Percentiles rank a stretch among this genome's conserved stretches.
Conservation (phyloP, 2,888 invertebrate genomes). For the Tridacna gigas region DNA sequence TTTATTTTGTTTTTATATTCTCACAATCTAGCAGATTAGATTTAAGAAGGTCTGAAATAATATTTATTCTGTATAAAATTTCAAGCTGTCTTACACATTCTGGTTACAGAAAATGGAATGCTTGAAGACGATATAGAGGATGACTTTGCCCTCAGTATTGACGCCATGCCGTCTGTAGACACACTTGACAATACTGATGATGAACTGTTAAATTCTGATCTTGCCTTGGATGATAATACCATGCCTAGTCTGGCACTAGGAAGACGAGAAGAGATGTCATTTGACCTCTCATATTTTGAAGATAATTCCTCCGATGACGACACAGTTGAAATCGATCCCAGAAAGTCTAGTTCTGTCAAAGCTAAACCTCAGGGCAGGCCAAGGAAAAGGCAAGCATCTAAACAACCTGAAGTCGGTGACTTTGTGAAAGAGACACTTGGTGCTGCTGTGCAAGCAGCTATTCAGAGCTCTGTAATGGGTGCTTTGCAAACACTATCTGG, state of each 20-base stretch:
- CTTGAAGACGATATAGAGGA: conserved; percentile 43
- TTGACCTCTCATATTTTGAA: conserved; percentile 75
- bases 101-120: conserved; percentile 3
- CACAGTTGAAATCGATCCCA: neutral
- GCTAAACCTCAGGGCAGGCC: conserved; percentile 1
- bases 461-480: conserved; percentile 63
- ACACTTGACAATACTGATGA: conserved; percentile 78
- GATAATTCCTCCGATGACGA: conserved; percentile 73
- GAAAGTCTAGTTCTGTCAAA: neutral
- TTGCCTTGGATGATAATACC: conserved; percentile 22
- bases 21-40: too few species aligned
- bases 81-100: neutral
- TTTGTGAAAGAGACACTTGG: conserved; percentile 73
- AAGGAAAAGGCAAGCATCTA: conserved; percentile 5
- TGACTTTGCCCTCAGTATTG: conserved; percentile 74
- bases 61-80: too few species aligned
- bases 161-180: conserved; percentile 78
- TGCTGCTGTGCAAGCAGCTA: conserved; percentile 75
- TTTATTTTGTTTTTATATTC: too few species aligned
- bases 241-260: neutral
- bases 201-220: conserved; percentile 65
- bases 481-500: conserved; percentile 45
- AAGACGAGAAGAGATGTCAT: conserved; percentile 51
- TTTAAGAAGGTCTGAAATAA: too few species aligned
- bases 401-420: conserved; percentile 57